Evolutionary conservation across 2,888 invertebrate species (phyloP), one percentile per base, ranked within the genome.

Genomic region (Parthenolecanium corni): DNA sequence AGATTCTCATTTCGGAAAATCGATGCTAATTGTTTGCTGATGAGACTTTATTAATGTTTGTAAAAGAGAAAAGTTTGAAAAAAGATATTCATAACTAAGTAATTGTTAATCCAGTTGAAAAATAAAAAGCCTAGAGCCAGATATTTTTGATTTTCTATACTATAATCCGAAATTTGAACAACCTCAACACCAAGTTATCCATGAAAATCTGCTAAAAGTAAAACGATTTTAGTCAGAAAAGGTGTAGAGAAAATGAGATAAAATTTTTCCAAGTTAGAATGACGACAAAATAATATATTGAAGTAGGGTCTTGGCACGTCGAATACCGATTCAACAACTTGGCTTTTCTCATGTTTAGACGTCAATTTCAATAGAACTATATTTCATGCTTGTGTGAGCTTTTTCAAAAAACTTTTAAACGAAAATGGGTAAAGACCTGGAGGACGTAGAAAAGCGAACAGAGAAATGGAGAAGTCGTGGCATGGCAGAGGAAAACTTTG

Each of bases 321-420:
- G 47, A 57, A 57, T 57, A 46, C 46, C 46, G 57, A 44, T 57
- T 57, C 57, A 57, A 57, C 57, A 57, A 57, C 57, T 57, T 57
- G 46, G 42, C 44, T 44, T 57, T 31, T 31, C 9, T 57, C 44
- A 57, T 57, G 57, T 57, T 57, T 57, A 57, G 46, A 57, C 57
- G 57, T 57, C 57, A 57, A 57, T 57, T 57, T 57, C 57, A 57
- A 57, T 57, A 46, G 46, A 57, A 57, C 47, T 44, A 57, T 57
- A 57, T 57, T 57, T 57, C 46, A 57, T 57, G 57, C 57, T 57
- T 57, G 57, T 57, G 44, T 57, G 57, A 57, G 57, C 57, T 57
- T 57, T 57, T 57, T 57, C 46, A 57, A 57, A 44, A 57, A 57
- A 46, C 46, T 57, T 57, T 57, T 31, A 31, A 31, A 31, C 31